These are phyloP conservation scores for Hyles euphorbiae DNA, from an alignment of 1,140 invertebrate genomes.

Conservation along the genomic window DNA sequence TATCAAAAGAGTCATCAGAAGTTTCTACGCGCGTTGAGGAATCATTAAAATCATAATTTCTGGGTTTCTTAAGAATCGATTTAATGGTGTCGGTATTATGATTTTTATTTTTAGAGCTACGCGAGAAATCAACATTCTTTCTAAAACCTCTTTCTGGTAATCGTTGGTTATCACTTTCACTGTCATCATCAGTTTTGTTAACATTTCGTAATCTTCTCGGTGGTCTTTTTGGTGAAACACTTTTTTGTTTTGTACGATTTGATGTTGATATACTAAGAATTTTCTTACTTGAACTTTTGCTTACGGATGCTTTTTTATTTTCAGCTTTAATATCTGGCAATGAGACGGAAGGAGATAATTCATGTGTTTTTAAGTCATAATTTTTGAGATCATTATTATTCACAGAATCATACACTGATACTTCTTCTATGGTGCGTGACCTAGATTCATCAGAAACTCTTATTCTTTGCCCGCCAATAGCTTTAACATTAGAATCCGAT, in stretches of 20 bases:
- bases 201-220: conserved; percentile 58
- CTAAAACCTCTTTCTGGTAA: conserved; percentile 46
- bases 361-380: conserved; percentile 54
- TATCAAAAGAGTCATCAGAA: conserved; percentile 48
- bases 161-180: conserved; percentile 67
- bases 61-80: conserved; percentile 83
- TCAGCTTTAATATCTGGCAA: conserved; percentile 68
- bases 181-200: conserved; percentile 61
- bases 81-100: conserved; percentile 73
- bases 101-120: conserved; percentile 51
- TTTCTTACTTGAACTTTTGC: conserved; percentile 58
- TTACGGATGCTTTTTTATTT: conserved; percentile 49
- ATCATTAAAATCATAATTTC: conserved; percentile 47
- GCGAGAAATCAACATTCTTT: conserved; percentile 37
- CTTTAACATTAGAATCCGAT: conserved; percentile 74
- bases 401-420: conserved; percentile 63
- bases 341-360: conserved; percentile 47
- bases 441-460: conserved; percentile 70
- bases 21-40: conserved; percentile 37
- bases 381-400: conserved; percentile 70
- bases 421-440: conserved; percentile 45
- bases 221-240: conserved; percentile 62
- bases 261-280: conserved; percentile 36
- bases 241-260: conserved; percentile 66
- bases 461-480: conserved; percentile 77